Percentiles rank a stretch among this genome's conserved stretches.
phyloP scores from a whole-genome alignment of 2,888 invertebrate species.

The Eudemis profundana region DNA sequence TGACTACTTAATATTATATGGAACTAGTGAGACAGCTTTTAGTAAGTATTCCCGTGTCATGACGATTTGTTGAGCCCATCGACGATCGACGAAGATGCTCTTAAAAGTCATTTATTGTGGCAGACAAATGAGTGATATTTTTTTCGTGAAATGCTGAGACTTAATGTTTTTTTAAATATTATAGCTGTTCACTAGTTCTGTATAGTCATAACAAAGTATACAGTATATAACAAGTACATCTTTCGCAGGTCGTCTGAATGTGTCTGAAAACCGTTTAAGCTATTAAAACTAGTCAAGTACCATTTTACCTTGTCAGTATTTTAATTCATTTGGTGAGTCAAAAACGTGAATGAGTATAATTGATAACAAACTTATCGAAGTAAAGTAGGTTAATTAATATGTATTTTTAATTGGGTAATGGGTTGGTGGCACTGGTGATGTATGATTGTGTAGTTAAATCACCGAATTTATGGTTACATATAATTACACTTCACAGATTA shows the following conservation, averaged over 20 bases:
- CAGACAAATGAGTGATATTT: no score
- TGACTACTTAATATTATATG: neutral
- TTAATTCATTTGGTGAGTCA: slow-evolving; percentile 70
- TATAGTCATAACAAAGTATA: no score
- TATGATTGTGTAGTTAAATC: slow-evolving; percentile 27
- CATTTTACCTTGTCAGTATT: slow-evolving; percentile 60
- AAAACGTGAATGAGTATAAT: slow-evolving; percentile 47
- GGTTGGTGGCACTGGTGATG: slow-evolving; percentile 50
- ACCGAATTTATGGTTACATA: slow-evolving; percentile 1
- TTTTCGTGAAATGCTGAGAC: no score
- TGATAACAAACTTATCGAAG: slow-evolving; percentile 28
- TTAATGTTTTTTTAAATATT: no score
- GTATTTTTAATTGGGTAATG: slow-evolving; percentile 45
- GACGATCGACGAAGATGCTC: no score
- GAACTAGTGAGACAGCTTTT: neutral
- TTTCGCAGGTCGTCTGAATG: slow-evolving; percentile 76
- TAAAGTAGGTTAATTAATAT: slow-evolving; percentile 41
- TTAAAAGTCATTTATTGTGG: no score
- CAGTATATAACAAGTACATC: slow-evolving; percentile 50
- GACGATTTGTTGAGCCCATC: no score
- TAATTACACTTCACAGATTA: slow-evolving; percentile 24
- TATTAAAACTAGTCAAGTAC: slow-evolving; percentile 68
- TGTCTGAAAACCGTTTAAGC: slow-evolving; percentile 70
- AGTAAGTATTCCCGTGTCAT: neutral
- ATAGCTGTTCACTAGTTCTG: neutral